Evolutionary conservation across 2,888 invertebrate species (phyloP), one percentile per base, ranked within the genome.

Genomic region (Thalpophila matura): DNA sequence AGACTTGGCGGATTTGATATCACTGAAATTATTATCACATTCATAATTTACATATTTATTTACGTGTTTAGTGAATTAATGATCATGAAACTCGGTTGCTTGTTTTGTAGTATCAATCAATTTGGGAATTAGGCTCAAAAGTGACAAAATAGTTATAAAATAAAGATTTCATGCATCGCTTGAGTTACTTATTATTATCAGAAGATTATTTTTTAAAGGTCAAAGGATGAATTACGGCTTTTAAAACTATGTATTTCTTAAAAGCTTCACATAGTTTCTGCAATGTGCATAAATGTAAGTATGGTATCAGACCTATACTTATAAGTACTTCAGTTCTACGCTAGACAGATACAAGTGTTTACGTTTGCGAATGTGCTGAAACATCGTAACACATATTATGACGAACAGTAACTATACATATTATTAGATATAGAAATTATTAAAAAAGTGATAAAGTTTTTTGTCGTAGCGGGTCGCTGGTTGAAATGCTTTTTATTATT

Each of bases 321-420:
- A n/a, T 22, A 18, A 9, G 24, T 27, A 16, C 6, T 29, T 40
- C 10, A 27, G 14, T 22, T 26, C 5, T 26, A 67, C 16, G 20
- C 6, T 29, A 67, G 22, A 47, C 14, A 49, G 16, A 7, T 20
- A 18, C 24, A 24, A 20, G 40, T 55, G 33, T 55, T 65, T 42
- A 26, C n/a, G 6, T 53, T 31, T 20, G 10, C 20, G 4, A 49
- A 18, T 27, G 16, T 9, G 12, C 10, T 38, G 10, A n/a, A 14
- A 3, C n/a, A 26, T 35, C n/a, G 14, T n/a, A n/a, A n/a, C n/a
- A n/a, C n/a, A n/a, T n/a, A n/a, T n/a, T n/a, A n/a, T n/a, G n/a
- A n/a, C n/a, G n/a, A n/a, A n/a, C n/a, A n/a, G n/a, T n/a, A n/a
- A n/a, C n/a, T n/a, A n/a, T n/a, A n/a, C n/a, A n/a, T n/a, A n/a